Conservation (phyloP, 2,797 vertebrate genomes). For the Brachyalestes nurse region DNA sequence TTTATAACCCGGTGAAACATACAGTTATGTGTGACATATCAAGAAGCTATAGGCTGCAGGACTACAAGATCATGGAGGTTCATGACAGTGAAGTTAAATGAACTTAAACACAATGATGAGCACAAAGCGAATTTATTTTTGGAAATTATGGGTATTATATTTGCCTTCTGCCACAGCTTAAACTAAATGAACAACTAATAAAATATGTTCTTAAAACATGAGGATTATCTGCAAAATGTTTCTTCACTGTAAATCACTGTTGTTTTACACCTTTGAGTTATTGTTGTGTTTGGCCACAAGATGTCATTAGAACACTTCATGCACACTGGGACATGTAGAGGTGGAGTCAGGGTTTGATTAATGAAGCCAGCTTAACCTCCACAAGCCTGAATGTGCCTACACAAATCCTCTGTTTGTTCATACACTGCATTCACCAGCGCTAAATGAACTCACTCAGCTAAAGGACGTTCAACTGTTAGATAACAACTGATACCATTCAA, state of each 20-base stretch:
- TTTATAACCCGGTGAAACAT: too few species aligned
- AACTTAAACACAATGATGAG: neutral
- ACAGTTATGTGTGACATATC: too few species aligned
- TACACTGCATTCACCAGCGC: too few species aligned
- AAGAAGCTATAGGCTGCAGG: neutral
- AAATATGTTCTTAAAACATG: too few species aligned
- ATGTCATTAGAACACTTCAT: conserved; percentile 33
- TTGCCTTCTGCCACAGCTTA: neutral
- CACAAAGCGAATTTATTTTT: neutral
- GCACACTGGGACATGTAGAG: neutral
- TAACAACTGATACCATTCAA: too few species aligned
- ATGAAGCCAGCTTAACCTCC: neutral
- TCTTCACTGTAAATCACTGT: too few species aligned
- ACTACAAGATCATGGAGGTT: neutral
- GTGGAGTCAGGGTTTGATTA: neutral
- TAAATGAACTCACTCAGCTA: too few species aligned
- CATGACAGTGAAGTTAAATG: neutral
- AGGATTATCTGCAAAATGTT: too few species aligned
- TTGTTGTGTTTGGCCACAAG: conserved; percentile 26
- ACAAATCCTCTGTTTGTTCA: neutral
- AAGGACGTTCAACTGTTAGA: too few species aligned
- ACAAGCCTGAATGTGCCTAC: neutral
- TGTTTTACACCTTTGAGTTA: neutral
- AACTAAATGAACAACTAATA: neutral
- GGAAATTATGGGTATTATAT: neutral